These are phyloP conservation scores for Plumapathes pennacea DNA, from an alignment of 92 coral and sea anemone genomes.

Conservation along the genomic window DNA sequence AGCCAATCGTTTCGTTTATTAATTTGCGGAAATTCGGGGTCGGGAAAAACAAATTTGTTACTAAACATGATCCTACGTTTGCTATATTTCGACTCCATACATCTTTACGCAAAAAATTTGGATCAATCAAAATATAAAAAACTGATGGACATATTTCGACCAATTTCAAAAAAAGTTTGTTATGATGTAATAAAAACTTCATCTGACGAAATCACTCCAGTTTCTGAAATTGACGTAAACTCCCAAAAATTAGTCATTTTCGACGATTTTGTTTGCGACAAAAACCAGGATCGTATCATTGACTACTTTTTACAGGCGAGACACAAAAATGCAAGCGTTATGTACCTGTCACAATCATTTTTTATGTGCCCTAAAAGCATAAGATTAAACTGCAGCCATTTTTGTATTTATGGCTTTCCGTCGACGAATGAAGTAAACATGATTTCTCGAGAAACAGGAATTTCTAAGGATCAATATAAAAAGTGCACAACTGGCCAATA, in stretches of 20 bases:
- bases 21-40: neutral
- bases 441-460: neutral
- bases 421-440: too few relatives aligned
- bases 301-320: constrained; percentile 15
- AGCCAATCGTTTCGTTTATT: neutral
- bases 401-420: constrained; percentile 1
- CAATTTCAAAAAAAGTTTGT: neutral
- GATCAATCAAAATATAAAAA: neutral
- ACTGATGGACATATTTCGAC: neutral
- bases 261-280: constrained; percentile 9
- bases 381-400: constrained; percentile 6
- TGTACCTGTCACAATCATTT: constrained; percentile 5
- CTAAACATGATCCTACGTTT: too few relatives aligned
- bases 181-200: neutral
- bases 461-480: neutral
- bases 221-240: neutral
- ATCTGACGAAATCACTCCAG: neutral
- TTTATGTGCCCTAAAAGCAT: constrained; percentile 5
- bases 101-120: neutral
- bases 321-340: neutral
- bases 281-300: constrained; percentile 7
- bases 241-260: constrained; percentile 10
- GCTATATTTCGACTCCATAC: neutral
- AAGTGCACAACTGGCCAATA: neutral
- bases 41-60: constrained; percentile 9